Conservation (phyloP, 2,113 vertebrate species). For the human region GRCh38 chr22:25539501-25540000, state of each 20-base stretch:
- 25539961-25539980: neutral
- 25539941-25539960: neutral
- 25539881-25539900: neutral
- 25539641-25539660: neutral
- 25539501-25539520: neutral
- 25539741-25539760: neutral
- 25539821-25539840: neutral
- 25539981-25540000: neutral
- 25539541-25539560: neutral
- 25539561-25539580: neutral
- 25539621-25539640: neutral
- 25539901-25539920: neutral
- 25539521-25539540: neutral
- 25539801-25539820: neutral
- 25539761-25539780: neutral
- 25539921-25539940: neutral
- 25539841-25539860: neutral
- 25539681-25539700: neutral
- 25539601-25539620: neutral
- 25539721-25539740: fast-evolving
- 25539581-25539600: neutral
- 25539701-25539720: neutral
- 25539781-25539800: neutral
- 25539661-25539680: neutral
- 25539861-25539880: neutral